A percentile compares a stretch with the other conserved stretches of the same genome.
Evolutionary conservation across 2,113 vertebrate species (phyloP).

Genomic region (Gymnobelideus leadbeateri): DNA sequence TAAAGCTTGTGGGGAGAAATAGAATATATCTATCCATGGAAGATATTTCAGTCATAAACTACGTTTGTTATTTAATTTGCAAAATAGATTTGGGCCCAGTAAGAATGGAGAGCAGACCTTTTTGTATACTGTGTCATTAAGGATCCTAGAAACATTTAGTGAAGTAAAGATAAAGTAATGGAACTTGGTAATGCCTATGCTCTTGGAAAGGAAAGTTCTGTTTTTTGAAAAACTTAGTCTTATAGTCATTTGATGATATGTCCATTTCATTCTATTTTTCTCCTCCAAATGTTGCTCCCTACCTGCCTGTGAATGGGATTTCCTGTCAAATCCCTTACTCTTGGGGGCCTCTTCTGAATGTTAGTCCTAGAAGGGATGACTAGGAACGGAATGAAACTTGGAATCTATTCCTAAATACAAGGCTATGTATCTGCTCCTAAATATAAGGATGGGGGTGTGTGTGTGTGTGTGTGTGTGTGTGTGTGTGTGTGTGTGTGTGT

Average conservation of each 20-base stretch:
- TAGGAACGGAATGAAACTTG: slow-evolving; percentile 49
- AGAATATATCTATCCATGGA: background rate
- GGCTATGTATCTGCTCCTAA: slow-evolving; percentile 15
- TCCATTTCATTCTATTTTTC: slow-evolving; percentile 22
- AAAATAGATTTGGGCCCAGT: background rate
- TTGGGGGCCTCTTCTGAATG: background rate
- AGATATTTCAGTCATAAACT: background rate
- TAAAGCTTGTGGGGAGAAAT: background rate
- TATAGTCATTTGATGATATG: background rate
- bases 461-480: slow-evolving; percentile 20
- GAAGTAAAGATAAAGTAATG: background rate
- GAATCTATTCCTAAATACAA: slow-evolving; percentile 39
- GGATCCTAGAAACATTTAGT: background rate
- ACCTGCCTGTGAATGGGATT: background rate
- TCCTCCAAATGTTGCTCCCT: slow-evolving; percentile 45
- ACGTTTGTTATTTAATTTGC: background rate
- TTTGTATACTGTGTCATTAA: background rate
- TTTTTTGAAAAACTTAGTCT: slow-evolving; percentile 23
- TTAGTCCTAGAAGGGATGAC: slow-evolving; percentile 2
- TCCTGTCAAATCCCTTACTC: slow-evolving; percentile 56
- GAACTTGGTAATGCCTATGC: background rate
- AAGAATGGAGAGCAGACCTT: background rate
- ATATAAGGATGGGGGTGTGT: background rate
- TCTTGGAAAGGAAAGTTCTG: background rate
- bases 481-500: background rate